Evolutionary conservation across 2,113 vertebrate genomes (phyloP).

Genomic region (Myrmecophaga tridactyla): DNA sequence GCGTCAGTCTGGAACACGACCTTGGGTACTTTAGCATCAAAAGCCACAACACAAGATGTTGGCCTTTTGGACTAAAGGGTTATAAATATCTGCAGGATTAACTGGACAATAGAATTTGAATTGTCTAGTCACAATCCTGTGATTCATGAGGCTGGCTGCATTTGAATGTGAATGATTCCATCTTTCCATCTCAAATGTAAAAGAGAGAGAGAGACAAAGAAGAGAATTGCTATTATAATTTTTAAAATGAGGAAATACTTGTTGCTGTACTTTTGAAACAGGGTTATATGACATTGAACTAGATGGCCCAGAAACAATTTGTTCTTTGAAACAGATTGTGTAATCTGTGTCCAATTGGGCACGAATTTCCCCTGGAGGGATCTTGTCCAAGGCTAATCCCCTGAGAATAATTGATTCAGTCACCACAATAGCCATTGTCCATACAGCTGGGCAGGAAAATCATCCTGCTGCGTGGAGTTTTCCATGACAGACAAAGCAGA

Average conservation of each 20-base stretch:
- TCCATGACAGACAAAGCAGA: neutral
- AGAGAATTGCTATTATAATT: neutral
- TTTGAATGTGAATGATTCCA: neutral
- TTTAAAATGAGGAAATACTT: neutral
- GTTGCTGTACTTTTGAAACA: neutral
- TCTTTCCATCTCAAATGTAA: neutral
- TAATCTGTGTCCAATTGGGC: neutral
- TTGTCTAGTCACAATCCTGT: neutral
- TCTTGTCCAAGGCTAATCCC: fast-evolving
- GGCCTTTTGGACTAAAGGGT: neutral
- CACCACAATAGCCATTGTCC: neutral
- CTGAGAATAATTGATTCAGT: neutral
- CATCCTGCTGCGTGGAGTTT: neutral
- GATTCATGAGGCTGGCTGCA: fast-evolving
- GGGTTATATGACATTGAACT: neutral
- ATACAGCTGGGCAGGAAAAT: neutral
- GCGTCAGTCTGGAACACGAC: neutral
- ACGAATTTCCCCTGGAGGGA: neutral
- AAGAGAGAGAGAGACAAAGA: neutral
- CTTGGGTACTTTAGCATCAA: neutral
- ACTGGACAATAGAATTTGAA: fast-evolving
- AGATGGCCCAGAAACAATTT: neutral
- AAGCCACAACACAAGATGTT: neutral
- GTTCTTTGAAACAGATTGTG: neutral
- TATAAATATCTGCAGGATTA: neutral